Conservation (phyloP, 2,888 invertebrate species). For the Xanthia icteritia region DNA sequence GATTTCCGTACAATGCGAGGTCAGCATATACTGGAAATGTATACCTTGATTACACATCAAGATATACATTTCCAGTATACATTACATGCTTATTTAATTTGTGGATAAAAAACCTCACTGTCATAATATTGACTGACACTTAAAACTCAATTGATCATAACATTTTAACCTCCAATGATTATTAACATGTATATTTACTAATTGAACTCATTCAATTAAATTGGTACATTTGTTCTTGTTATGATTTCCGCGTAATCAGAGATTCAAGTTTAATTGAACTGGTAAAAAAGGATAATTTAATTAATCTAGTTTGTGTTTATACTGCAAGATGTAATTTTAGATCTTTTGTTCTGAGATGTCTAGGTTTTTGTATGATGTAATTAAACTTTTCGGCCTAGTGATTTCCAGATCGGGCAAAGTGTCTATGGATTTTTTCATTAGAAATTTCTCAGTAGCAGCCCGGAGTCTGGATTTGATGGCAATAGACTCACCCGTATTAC, state of each 20-base stretch:
- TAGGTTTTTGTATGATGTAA: slow-evolving; percentile 14
- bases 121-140: slow-evolving; percentile 31
- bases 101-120: not conserved
- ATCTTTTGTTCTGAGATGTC: slow-evolving; percentile 6
- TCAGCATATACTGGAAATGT: too few species aligned
- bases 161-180: slow-evolving; percentile 32
- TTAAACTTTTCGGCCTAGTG: not conserved
- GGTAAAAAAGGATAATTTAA: slow-evolving; percentile 33
- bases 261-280: slow-evolving; percentile 22
- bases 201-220: slow-evolving; percentile 41
- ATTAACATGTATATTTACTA: slow-evolving; percentile 21
- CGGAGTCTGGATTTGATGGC: too few species aligned
- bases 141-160: slow-evolving; percentile 45
- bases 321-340: not conserved
- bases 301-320: slow-evolving; percentile 21
- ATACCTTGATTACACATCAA: too few species aligned
- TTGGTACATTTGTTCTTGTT: slow-evolving; percentile 23
- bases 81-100: slow-evolving; percentile 7
- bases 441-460: too few species aligned
- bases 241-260: slow-evolving; percentile 49
- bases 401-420: too few species aligned
- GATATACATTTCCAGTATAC: too few species aligned
- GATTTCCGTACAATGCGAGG: too few species aligned
- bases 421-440: too few species aligned
- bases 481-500: too few species aligned